A percentile compares a stretch with the other conserved stretches of the same genome.
Evolutionary conservation across 2,797 vertebrate species (phyloP).

Genomic region (Arnoldichthys spilopterus): DNA sequence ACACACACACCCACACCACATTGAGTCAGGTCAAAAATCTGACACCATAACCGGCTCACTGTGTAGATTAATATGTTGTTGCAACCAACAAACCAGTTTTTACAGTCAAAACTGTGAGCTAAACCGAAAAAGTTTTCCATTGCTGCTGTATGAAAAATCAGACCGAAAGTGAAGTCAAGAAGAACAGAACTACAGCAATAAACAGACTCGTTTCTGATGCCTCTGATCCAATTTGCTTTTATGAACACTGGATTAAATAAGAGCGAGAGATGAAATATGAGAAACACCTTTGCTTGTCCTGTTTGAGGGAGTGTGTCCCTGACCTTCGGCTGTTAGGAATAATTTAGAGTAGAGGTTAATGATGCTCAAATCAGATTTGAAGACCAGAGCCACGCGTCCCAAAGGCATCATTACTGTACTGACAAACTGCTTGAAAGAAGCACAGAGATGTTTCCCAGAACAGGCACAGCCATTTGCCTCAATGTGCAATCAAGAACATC

Average conservation of each 20-base stretch:
- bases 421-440: constrained; percentile 2
- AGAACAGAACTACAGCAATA: not conserved
- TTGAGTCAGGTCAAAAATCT: not conserved
- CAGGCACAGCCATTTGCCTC: not conserved
- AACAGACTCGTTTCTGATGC: not conserved
- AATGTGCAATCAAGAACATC: not conserved
- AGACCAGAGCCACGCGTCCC: constrained; percentile 19
- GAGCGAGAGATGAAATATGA: not conserved
- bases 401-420: constrained; percentile 14
- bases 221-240: not conserved
- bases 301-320: not conserved
- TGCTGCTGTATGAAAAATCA: not conserved
- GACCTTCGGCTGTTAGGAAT: constrained; percentile 6
- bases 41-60: too few relatives aligned
- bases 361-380: constrained; percentile 23
- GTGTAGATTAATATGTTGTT: too few relatives aligned
- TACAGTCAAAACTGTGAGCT: not conserved
- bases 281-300: constrained; percentile 1
- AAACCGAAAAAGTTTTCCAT: too few relatives aligned
- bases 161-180: not conserved
- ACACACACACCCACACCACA: constrained; percentile 11
- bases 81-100: not conserved
- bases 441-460: constrained; percentile 3
- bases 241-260: constrained; percentile 5
- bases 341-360: constrained; percentile 7